These are phyloP conservation scores for Drosophila arizonae DNA, from an alignment of 1,140 invertebrate genomes.

Conservation along the genomic window DNA sequence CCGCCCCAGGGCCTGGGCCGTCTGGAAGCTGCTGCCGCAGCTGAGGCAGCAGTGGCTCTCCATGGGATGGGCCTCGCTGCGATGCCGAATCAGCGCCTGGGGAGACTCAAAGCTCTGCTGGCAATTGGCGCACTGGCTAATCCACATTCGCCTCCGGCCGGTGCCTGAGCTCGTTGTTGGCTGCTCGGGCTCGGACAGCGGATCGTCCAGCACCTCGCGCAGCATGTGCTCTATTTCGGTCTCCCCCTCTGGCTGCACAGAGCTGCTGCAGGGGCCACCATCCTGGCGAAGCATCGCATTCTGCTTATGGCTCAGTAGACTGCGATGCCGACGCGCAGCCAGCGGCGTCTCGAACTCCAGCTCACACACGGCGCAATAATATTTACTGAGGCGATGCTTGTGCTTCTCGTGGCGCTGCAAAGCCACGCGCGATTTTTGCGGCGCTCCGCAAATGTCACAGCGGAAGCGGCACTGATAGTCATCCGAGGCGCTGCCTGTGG, in stretches of 20 bases:
- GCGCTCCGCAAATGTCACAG: constrained; percentile 85
- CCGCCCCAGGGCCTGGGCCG: constrained; percentile 88
- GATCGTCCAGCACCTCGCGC: constrained; percentile 44
- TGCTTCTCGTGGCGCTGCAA: constrained; percentile 87
- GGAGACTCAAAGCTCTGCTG: constrained; percentile 83
- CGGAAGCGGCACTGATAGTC: constrained; percentile 86
- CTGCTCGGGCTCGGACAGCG: neutral
- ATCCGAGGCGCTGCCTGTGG: constrained; percentile 84
- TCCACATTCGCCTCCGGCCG: neutral
- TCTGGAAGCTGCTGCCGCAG: constrained; percentile 87
- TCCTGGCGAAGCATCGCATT: neutral
- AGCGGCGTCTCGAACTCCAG: constrained; percentile 85
- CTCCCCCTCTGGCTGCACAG: constrained; percentile 30
- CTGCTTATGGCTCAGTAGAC: constrained; percentile 84
- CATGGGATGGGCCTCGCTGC: constrained; percentile 82
- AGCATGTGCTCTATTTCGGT: constrained; percentile 52
- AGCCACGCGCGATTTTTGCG: constrained; percentile 85
- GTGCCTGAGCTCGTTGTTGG: neutral
- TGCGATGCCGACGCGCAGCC: constrained; percentile 88
- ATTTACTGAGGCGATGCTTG: constrained; percentile 84
- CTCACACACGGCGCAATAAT: constrained; percentile 88
- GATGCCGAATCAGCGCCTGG: constrained; percentile 86
- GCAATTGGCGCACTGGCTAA: constrained; percentile 47
- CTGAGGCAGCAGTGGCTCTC: constrained; percentile 85
- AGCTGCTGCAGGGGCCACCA: neutral